These are phyloP conservation scores for Lates japonicus DNA, from an alignment of 2,797 vertebrate genomes.

Conservation along the genomic window DNA sequence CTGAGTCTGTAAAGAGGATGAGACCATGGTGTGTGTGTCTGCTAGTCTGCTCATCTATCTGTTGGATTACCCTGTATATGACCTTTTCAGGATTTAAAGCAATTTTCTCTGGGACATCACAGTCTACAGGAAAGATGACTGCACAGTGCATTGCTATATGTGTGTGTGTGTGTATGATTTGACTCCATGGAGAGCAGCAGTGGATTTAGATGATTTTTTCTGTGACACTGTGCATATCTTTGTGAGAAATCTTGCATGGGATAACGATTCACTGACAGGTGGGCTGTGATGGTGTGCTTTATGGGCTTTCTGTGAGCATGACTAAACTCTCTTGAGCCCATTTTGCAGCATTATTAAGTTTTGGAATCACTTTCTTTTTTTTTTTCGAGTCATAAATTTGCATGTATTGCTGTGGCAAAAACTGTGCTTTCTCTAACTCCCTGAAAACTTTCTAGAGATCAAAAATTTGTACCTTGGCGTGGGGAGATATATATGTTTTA, in stretches of 20 bases:
- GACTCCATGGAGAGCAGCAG: neutral
- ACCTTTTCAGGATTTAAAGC: slow-evolving; percentile 86
- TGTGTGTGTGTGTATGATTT: neutral
- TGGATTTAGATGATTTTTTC: slow-evolving; percentile 19
- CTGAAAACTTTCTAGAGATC: slow-evolving; percentile 28
- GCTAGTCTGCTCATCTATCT: neutral
- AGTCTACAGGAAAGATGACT: slow-evolving; percentile 84
- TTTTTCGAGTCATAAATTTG: slow-evolving; percentile 38
- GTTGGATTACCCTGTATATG: slow-evolving; percentile 38
- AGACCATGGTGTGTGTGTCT: slow-evolving; percentile 17
- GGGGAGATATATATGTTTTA: slow-evolving; percentile 44
- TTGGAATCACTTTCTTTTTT: slow-evolving; percentile 27
- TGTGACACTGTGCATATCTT: slow-evolving; percentile 5
- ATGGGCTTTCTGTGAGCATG: slow-evolving; percentile 28
- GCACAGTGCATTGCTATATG: neutral
- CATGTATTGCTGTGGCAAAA: slow-evolving; percentile 25
- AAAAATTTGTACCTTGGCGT: slow-evolving; percentile 29
- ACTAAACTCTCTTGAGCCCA: slow-evolving; percentile 34
- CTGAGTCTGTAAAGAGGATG: slow-evolving; percentile 32
- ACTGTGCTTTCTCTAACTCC: neutral
- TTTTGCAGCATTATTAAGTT: slow-evolving; percentile 50
- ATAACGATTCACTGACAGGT: slow-evolving; percentile 21
- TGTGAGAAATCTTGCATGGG: slow-evolving; percentile 17
- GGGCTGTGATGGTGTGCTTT: slow-evolving; percentile 15
- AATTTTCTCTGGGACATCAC: slow-evolving; percentile 91